Conservation (phyloP, 2,797 vertebrate genomes). For the Serranus cabrilla region DNA sequence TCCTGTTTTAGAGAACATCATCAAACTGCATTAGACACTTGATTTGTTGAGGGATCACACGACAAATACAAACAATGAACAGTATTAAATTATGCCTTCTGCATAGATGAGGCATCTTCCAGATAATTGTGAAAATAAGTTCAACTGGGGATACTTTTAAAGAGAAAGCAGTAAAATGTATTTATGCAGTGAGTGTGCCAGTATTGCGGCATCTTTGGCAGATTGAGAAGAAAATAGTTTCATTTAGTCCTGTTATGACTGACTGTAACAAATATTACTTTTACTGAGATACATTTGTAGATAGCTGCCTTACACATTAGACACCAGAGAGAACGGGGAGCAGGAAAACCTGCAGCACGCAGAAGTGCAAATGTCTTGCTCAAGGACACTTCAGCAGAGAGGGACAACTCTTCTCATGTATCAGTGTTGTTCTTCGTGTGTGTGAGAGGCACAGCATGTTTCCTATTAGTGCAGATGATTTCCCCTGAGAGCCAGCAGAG, state of each 20-base stretch:
- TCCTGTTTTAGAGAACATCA: conserved; percentile 2
- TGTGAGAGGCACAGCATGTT: conserved; percentile 72
- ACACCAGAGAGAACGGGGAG: not conserved
- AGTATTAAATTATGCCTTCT: conserved; percentile 27
- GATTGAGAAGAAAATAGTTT: conserved; percentile 1
- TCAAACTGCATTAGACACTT: not conserved
- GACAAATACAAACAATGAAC: conserved; percentile 23
- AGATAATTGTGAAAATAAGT: conserved; percentile 43
- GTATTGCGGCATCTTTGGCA: conserved; percentile 44
- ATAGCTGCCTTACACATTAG: conserved; percentile 6
- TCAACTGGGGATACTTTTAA: conserved; percentile 46
- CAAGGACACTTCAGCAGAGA: conserved; percentile 28
- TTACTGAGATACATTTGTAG: conserved; percentile 9
- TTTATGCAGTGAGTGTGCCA: conserved; percentile 15
- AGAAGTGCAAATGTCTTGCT: conserved; percentile 33
- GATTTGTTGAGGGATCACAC: conserved; percentile 17
- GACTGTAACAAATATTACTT: not conserved
- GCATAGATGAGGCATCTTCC: conserved; percentile 34
- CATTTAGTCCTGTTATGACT: conserved; percentile 5
- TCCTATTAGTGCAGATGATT: conserved; percentile 81
- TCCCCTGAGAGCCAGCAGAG: conserved; percentile 73
- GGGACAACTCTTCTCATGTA: conserved; percentile 6
- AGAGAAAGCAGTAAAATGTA: conserved; percentile 42
- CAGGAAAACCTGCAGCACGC: conserved; percentile 10
- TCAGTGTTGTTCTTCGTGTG: conserved; percentile 9